Evolutionary conservation across 2,888 invertebrate species (phyloP).

Genomic region (Leptothorax acervorum): DNA sequence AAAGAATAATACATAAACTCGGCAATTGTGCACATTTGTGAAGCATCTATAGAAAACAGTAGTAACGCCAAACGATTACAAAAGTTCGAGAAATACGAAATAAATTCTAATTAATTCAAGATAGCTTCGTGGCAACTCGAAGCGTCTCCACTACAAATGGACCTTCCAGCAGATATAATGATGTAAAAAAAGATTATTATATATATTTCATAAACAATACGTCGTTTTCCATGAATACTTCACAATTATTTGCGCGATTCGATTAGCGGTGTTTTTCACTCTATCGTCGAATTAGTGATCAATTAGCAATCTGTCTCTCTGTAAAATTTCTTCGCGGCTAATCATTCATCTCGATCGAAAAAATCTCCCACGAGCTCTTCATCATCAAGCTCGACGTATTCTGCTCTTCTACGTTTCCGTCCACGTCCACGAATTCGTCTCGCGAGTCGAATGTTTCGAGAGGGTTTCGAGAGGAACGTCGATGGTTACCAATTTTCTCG

Average conservation of each 20-base stretch:
- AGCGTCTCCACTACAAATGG: not conserved
- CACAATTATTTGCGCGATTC: conserved; percentile 13
- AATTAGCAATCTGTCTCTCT: not conserved
- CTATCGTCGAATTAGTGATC: conserved; percentile 1
- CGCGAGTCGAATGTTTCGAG: conserved; percentile 61
- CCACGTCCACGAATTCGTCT: conserved; percentile 38
- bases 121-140: not conserved
- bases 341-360: conserved; percentile 10
- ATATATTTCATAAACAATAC: not conserved
- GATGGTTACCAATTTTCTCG: conserved; percentile 59
- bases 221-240: conserved; percentile 8
- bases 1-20: conserved; percentile 15
- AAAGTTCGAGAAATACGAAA: conserved; percentile 1
- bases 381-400: conserved; percentile 1
- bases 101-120: not conserved
- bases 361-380: conserved; percentile 17
- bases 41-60: conserved; percentile 14
- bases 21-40: not conserved
- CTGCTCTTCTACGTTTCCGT: conserved; percentile 28
- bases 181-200: conserved; percentile 19
- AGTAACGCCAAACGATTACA: not conserved
- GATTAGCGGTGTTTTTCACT: not conserved
- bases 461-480: conserved; percentile 32
- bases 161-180: not conserved
- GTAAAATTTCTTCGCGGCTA: not conserved